Percentiles rank a stretch among this genome's conserved stretches.
These are phyloP conservation scores for Morbakka virulenta DNA, from an alignment of 30 jellyfish, hydroid and myxozoan genomes.

Conservation along the genomic window DNA sequence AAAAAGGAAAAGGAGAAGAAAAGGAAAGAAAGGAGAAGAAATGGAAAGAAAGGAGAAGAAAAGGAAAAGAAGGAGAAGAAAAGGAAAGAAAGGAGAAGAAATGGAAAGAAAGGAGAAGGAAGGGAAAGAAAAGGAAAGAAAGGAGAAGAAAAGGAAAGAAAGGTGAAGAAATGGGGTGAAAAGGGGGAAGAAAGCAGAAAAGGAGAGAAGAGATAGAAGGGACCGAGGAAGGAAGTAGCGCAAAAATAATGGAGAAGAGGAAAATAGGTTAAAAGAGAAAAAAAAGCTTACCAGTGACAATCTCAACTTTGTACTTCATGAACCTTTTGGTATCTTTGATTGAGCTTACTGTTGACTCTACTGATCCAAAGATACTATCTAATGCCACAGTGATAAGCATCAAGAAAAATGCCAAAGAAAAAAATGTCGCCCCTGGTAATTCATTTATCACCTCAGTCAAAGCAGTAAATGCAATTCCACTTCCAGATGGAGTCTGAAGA, in stretches of 20 bases:
- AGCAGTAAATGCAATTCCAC: slow-evolving; percentile 87
- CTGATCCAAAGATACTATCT: slow-evolving; percentile 78
- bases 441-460: slow-evolving; percentile 82
- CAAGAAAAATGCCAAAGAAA: slow-evolving; percentile 77
- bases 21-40: no score
- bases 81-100: no score
- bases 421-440: slow-evolving; percentile 79
- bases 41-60: no score
- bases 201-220: no score
- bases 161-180: no score
- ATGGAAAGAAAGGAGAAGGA: background rate
- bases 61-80: no score
- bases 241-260: background rate
- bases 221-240: no score
- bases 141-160: no score
- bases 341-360: slow-evolving; percentile 71
- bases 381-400: slow-evolving; percentile 87
- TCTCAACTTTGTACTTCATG: slow-evolving; percentile 53
- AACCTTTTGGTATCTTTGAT: slow-evolving; percentile 67
- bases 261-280: background rate
- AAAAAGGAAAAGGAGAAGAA: no score
- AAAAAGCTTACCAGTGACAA: slow-evolving; percentile 53
- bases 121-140: no score
- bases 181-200: no score
- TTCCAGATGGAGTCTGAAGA: slow-evolving; percentile 78